Evolutionary conservation across 30 jellyfish, hydroid and myxozoan species (phyloP), one percentile per base, ranked within the genome.

Genomic region (Catostylus mosaicus): DNA sequence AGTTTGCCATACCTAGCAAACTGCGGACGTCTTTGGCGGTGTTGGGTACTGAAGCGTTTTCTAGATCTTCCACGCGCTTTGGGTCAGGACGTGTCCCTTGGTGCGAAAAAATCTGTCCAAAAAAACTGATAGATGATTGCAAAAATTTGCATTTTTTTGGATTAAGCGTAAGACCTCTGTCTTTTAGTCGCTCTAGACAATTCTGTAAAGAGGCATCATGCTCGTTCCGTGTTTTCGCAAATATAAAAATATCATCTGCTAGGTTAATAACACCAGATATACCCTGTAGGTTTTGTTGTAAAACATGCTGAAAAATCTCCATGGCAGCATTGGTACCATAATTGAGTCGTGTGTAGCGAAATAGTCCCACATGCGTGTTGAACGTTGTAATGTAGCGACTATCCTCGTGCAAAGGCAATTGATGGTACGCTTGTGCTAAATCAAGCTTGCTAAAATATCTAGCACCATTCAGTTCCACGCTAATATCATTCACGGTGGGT

Each of bases 321-420:
- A n/a, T n/a, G n/a, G n/a, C n/a, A n/a, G n/a, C n/a, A n/a, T n/a
- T n/a, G n/a, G n/a, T n/a, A n/a, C n/a, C n/a, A n/a, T n/a, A n/a
- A n/a, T n/a, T n/a, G n/a, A n/a, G n/a, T n/a, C n/a, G n/a, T n/a
- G n/a, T n/a, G n/a, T n/a, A n/a, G n/a, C n/a, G 75, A 46, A 63
- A 63, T 16, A 63, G 47, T 29, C 75, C 75, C 12, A 63, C 75
- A 63, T 63, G 75, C 30, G 75, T 63, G 47, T 43, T 40, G 46
- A 72, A 72, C 27, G 84, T 72, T 5, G 84, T 72, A 24, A 72
- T 72, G 71, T 23, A 72, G 32, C 84, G 84, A 72, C 84, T 72
- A 37, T 27, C 38, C 70, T 43, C 48, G 43, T 72, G 71, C 68
- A 72, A 48, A 16, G 84, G 84, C 71, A 72, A 72, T 27, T 72